Percentiles rank a stretch among this genome's conserved stretches.
Evolutionary conservation across 2,888 invertebrate species (phyloP).

Genomic region (Lasioglossum malachurum): DNA sequence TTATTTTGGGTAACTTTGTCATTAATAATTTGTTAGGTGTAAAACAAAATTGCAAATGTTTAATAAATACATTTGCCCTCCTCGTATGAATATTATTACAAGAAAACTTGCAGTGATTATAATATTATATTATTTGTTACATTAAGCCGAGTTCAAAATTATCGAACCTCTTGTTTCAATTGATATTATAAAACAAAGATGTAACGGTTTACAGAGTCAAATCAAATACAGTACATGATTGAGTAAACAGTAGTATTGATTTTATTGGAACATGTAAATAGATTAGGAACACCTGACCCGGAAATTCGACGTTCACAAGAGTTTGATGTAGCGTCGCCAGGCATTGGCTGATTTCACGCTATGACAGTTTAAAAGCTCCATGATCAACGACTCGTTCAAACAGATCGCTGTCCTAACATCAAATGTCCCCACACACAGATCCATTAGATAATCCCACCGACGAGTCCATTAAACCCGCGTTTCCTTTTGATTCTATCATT

Average conservation of each 20-base stretch:
- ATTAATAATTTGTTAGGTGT: too few species aligned
- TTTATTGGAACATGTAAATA: background rate
- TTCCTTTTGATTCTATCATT: slow-evolving; percentile 27
- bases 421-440: slow-evolving; percentile 6
- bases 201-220: background rate
- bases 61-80: background rate
- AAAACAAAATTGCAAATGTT: too few species aligned
- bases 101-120: background rate
- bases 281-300: background rate
- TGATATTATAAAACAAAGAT: background rate
- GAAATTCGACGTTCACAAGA: slow-evolving; percentile 6
- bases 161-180: background rate
- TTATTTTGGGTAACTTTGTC: too few species aligned
- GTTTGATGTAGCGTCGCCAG: background rate
- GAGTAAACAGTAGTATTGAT: background rate
- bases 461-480: slow-evolving; percentile 40
- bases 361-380: background rate
- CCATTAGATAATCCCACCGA: slow-evolving; percentile 15
- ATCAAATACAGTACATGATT: background rate
- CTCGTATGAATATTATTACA: background rate
- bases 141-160: background rate
- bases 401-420: slow-evolving; percentile 40
- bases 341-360: background rate
- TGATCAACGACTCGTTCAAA: slow-evolving; percentile 39
- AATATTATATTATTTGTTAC: background rate